These are phyloP conservation scores for Bombus balteatus DNA, from an alignment of 1,140 invertebrate species.

Conservation along the genomic window DNA sequence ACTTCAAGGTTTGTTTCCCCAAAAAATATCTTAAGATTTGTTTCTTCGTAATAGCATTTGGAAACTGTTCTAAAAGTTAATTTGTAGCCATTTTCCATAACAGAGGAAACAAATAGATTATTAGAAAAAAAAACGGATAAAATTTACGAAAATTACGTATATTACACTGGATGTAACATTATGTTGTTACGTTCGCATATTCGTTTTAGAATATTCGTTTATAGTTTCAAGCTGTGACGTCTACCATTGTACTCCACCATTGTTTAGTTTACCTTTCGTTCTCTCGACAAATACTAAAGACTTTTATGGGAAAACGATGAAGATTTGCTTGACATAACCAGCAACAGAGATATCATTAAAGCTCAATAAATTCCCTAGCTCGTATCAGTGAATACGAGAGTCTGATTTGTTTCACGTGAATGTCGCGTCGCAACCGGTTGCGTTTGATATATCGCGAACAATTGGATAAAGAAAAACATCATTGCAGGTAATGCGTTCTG, in stretches of 20 bases:
- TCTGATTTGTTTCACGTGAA: slow-evolving; percentile 33
- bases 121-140: background rate
- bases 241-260: background rate
- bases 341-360: slow-evolving; percentile 16
- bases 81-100: too few relatives aligned
- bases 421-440: slow-evolving; percentile 7
- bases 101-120: too few relatives aligned
- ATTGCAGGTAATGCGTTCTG: background rate
- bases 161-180: background rate
- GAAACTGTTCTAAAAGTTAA: too few relatives aligned
- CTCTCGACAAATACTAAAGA: background rate
- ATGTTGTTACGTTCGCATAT: background rate
- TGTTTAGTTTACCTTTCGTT: background rate
- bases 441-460: slow-evolving; percentile 15
- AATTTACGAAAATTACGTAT: too few relatives aligned
- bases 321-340: background rate
- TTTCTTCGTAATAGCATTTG: too few relatives aligned
- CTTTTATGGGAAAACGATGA: background rate
- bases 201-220: slow-evolving; percentile 12
- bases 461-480: background rate
- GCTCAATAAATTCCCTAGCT: background rate
- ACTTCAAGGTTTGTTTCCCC: too few relatives aligned
- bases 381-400: background rate
- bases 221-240: background rate
- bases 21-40: too few relatives aligned